Percentiles rank a stretch among this genome's conserved stretches.
These are phyloP conservation scores for Anas bahamensis DNA, from an alignment of 2,797 vertebrate genomes.

Conservation along the genomic window DNA sequence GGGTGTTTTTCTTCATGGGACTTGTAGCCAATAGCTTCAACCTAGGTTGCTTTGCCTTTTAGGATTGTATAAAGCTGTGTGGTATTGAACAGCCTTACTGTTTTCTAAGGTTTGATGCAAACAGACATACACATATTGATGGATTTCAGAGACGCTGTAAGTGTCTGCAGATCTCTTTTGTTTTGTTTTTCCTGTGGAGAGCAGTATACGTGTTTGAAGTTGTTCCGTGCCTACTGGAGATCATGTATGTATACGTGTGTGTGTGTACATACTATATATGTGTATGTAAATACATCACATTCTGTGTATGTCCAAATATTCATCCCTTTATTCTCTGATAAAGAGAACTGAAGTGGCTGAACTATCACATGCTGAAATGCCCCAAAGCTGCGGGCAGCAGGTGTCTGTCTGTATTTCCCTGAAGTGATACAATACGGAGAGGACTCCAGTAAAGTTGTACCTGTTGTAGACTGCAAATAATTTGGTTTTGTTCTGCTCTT, in stretches of 20 bases:
- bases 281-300: background rate
- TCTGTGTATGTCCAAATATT: background rate
- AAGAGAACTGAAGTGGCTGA: background rate
- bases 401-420: background rate
- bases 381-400: background rate
- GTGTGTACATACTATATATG: background rate
- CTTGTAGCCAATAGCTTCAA: background rate
- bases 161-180: background rate
- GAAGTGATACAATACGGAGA: background rate
- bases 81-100: background rate
- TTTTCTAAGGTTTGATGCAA: background rate
- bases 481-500: background rate
- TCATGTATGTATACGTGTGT: background rate
- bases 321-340: background rate
- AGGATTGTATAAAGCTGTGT: background rate
- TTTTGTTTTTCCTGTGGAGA: background rate
- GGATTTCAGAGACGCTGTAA: background rate
- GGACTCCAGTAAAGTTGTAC: background rate
- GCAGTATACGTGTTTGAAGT: background rate
- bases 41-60: background rate
- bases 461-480: conserved; percentile 4
- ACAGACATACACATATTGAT: background rate
- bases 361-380: background rate
- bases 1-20: background rate
- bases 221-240: background rate